Evolutionary conservation across 2,888 invertebrate genomes (phyloP).

Genomic region (Meteorus cinctellus): DNA sequence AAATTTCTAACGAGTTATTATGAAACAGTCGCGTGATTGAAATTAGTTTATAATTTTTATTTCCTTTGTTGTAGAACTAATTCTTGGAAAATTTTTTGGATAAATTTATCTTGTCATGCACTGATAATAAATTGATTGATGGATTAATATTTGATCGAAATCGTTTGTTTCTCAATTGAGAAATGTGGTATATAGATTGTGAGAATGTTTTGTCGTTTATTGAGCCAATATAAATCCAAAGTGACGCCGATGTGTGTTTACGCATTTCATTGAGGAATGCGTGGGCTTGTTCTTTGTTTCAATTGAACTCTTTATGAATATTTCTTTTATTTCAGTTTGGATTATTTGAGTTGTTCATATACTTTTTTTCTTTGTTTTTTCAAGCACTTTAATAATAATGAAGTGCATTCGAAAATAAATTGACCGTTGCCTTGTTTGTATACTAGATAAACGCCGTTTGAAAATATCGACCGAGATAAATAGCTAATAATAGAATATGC

Average conservation of each 20-base stretch:
- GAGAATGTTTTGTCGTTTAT: conserved; percentile 5
- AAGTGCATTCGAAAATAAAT: conserved; percentile 1
- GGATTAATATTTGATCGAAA: neutral
- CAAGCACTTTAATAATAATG: neutral
- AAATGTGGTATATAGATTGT: conserved; percentile 11
- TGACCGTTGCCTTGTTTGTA: conserved; percentile 8
- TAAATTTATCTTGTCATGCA: too few species aligned
- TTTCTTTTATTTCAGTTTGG: neutral
- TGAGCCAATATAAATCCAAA: conserved; percentile 4
- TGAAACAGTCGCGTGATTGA: too few species aligned
- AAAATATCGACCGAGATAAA: conserved; percentile 6
- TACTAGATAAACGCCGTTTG: neutral
- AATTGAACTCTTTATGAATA: neutral
- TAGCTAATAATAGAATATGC: neutral
- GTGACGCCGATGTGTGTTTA: neutral
- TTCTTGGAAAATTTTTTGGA: too few species aligned
- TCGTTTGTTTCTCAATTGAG: conserved; percentile 15
- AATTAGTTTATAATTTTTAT: too few species aligned
- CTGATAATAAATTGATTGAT: neutral
- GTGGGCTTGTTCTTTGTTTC: conserved; percentile 1
- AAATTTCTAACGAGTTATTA: too few species aligned
- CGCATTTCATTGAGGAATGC: neutral
- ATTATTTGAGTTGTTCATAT: neutral
- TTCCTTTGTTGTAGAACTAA: too few species aligned
- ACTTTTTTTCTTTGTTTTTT: neutral